Evolutionary conservation across 2,113 vertebrate genomes (phyloP).

Genomic region (Percopsis transmontana): DNA sequence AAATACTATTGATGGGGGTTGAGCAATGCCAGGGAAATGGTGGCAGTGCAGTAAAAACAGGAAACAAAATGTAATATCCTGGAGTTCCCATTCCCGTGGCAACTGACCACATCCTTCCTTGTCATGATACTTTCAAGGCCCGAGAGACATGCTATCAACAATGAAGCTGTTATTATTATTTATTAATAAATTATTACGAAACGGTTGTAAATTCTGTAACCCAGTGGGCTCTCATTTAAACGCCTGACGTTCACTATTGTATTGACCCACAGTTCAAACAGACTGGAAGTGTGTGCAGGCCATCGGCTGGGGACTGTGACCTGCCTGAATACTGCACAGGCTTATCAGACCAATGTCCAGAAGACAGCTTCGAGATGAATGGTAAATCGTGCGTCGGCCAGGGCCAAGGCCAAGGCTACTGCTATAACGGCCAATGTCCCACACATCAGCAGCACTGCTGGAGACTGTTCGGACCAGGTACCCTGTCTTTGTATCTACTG

Average conservation of each 20-base stretch:
- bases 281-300: slow-evolving; percentile 74
- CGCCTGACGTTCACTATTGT: background rate
- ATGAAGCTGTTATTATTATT: no score
- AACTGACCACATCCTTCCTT: slow-evolving; percentile 49
- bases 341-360: slow-evolving; percentile 73
- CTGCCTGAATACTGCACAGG: slow-evolving; percentile 85
- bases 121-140: slow-evolving; percentile 18
- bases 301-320: slow-evolving; percentile 78
- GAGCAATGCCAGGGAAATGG: background rate
- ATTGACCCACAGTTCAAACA: slow-evolving; percentile 71
- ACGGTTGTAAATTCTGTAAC: background rate
- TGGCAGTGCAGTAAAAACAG: slow-evolving; percentile 25
- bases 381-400: slow-evolving; percentile 78
- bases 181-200: no score
- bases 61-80: slow-evolving; percentile 37
- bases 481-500: background rate
- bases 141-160: background rate
- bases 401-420: slow-evolving; percentile 74
- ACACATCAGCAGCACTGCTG: slow-evolving; percentile 79
- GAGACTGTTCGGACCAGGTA: slow-evolving; percentile 87
- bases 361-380: slow-evolving; percentile 87
- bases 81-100: background rate
- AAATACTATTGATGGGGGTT: background rate
- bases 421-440: slow-evolving; percentile 87
- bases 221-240: background rate